Percentiles rank a stretch among this genome's conserved stretches.
These are phyloP conservation scores for Cephus rjabovi DNA, from an alignment of 2,888 invertebrate genomes.

Conservation along the genomic window DNA sequence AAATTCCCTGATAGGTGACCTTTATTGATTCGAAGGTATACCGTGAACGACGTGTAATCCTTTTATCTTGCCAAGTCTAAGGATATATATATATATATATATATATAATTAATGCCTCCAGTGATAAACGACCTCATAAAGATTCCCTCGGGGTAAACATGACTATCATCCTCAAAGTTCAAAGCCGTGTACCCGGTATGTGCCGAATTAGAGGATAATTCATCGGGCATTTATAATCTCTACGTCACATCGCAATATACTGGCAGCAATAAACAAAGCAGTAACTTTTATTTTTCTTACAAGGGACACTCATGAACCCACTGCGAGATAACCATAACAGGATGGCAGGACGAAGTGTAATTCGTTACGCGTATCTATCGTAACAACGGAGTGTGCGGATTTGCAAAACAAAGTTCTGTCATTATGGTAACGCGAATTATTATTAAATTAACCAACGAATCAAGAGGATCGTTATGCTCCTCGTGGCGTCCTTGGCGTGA, in stretches of 20 bases:
- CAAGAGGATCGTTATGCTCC: neutral
- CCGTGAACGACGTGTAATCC: neutral
- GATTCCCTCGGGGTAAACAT: neutral
- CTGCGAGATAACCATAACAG: neutral
- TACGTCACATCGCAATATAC: neutral
- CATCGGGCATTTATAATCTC: neutral
- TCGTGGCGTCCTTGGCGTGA: conserved; percentile 32
- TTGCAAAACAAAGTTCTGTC: neutral
- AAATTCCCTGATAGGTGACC: conserved; percentile 35
- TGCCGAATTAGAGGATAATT: neutral
- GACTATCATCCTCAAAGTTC: neutral
- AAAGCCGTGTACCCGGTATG: neutral
- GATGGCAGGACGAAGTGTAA: neutral
- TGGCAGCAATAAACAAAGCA: neutral
- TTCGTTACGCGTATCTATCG: neutral
- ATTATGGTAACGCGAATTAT: neutral
- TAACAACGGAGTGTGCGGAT: neutral
- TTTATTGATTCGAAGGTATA: neutral
- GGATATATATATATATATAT: too few species aligned
- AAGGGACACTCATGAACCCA: neutral
- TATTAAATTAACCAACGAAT: neutral
- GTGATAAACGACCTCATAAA: neutral
- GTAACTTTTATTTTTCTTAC: neutral
- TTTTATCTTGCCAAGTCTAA: neutral
- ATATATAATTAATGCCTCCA: neutral